These are phyloP conservation scores for Temnothorax nylanderi DNA, from an alignment of 1,140 invertebrate species.

Conservation along the genomic window DNA sequence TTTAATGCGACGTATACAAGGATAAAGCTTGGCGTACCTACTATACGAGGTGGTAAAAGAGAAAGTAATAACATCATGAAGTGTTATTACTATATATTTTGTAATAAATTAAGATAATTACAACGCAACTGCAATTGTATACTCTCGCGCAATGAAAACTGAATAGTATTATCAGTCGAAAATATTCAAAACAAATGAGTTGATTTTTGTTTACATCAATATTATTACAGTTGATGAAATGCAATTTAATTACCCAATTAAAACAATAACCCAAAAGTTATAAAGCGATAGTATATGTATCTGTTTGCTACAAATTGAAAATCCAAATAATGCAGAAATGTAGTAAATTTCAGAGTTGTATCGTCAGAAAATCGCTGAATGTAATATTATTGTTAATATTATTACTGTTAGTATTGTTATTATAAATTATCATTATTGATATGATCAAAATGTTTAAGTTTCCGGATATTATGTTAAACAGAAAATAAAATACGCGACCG, in stretches of 20 bases:
- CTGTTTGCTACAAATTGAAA: conserved; percentile 3
- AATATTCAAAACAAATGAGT: not conserved
- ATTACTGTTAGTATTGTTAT: not conserved
- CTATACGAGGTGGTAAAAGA: not conserved
- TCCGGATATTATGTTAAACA: not conserved
- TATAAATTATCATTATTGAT: not conserved
- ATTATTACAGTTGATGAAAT: conserved; percentile 17
- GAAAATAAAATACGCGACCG: not conserved
- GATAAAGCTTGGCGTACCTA: not conserved
- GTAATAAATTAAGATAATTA: too few species aligned
- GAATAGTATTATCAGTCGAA: not conserved
- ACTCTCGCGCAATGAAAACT: not conserved
- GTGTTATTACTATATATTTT: too few species aligned
- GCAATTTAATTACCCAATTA: conserved; percentile 13
- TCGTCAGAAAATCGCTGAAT: conserved; percentile 2
- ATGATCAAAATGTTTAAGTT: not conserved
- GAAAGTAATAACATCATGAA: conserved; percentile 23
- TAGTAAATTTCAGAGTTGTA: conserved; percentile 11
- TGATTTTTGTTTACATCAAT: conserved; percentile 6
- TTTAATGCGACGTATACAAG: conserved; percentile 37
- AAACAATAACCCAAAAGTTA: not conserved
- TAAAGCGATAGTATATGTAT: not conserved
- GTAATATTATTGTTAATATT: not conserved
- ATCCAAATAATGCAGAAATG: not conserved
- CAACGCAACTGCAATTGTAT: not conserved